Conservation (phyloP, 2,797 vertebrate genomes). For the Gambusia yucatana region DNA sequence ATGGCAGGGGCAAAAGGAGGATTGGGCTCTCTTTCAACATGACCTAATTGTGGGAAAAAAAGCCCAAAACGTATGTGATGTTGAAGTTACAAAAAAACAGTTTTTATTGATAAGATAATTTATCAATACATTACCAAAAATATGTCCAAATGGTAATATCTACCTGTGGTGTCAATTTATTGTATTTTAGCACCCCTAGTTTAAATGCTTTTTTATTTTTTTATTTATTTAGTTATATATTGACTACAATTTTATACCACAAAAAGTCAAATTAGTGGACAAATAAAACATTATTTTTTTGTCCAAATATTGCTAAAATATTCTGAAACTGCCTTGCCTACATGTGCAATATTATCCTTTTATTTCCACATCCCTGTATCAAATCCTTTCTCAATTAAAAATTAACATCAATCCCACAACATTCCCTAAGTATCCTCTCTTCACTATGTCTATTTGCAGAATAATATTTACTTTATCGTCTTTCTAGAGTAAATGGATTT, state of each 20-base stretch:
- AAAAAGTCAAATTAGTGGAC: not conserved
- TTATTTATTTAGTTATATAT: too few relatives aligned
- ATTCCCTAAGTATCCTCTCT: not conserved
- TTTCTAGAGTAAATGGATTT: not conserved
- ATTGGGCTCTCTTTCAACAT: too few relatives aligned
- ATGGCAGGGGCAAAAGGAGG: too few relatives aligned
- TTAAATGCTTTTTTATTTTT: too few relatives aligned
- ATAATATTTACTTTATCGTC: not conserved
- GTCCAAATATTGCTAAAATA: not conserved
- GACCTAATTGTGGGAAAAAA: too few relatives aligned
- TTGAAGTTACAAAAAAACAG: too few relatives aligned
- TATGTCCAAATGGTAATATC: too few relatives aligned
- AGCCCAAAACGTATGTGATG: too few relatives aligned
- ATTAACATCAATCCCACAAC: not conserved
- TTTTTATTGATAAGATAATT: too few relatives aligned
- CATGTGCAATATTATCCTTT: not conserved
- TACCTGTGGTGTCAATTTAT: too few relatives aligned
- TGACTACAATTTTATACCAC: not conserved
- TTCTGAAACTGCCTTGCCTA: not conserved
- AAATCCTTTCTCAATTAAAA: not conserved
- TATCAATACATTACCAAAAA: too few relatives aligned
- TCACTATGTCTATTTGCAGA: not conserved
- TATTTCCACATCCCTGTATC: not conserved
- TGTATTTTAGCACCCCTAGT: too few relatives aligned
- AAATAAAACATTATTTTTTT: not conserved